Conservation (phyloP, 2,888 invertebrate species). For the Micoletzkya japonica region DNA sequence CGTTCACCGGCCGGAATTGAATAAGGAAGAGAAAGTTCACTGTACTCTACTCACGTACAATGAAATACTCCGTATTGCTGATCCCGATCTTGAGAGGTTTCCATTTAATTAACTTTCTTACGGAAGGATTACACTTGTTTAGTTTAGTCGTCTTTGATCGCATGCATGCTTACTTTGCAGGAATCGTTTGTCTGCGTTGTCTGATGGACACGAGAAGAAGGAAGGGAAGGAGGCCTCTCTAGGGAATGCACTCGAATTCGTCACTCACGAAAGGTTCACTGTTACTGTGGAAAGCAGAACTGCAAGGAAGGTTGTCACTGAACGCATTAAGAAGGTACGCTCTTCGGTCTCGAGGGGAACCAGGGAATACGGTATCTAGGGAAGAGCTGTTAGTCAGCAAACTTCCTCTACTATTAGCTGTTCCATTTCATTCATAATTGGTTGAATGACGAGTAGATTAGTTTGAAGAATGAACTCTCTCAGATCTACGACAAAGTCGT, state of each 20-base stretch:
- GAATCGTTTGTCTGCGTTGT: background rate
- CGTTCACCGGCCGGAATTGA: slow-evolving; percentile 15
- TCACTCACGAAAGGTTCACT: slow-evolving; percentile 31
- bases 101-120: background rate
- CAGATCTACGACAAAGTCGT: background rate
- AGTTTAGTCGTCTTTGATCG: background rate
- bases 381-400: slow-evolving; percentile 1
- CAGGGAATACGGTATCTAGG: background rate
- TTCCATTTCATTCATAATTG: background rate
- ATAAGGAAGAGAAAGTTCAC: slow-evolving; percentile 84
- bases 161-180: no score
- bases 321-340: slow-evolving; percentile 76
- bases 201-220: background rate
- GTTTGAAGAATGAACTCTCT: no score
- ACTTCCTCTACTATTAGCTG: background rate
- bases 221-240: background rate
- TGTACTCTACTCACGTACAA: slow-evolving; percentile 88
- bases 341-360: slow-evolving; percentile 66
- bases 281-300: slow-evolving; percentile 83
- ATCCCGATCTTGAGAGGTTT: slow-evolving; percentile 46
- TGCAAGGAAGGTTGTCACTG: slow-evolving; percentile 79
- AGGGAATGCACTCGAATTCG: slow-evolving; percentile 1
- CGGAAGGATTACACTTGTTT: background rate
- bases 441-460: no score
- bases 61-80: slow-evolving; percentile 77